Evolutionary conservation across 64 coral and sea anemone species (phyloP), one percentile per base, ranked within the genome.

Genomic region (Pocillopora damicornis): DNA sequence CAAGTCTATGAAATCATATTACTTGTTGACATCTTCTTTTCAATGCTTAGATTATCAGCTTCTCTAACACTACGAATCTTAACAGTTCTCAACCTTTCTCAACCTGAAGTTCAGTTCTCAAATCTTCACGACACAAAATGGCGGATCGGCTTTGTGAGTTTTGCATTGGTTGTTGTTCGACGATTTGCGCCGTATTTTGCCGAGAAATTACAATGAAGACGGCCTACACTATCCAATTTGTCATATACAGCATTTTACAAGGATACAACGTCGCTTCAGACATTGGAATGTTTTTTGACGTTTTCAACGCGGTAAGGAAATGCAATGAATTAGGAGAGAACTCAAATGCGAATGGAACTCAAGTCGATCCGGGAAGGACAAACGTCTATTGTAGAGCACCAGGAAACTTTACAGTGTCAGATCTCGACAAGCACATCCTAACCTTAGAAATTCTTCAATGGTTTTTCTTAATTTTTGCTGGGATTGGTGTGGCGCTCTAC

Each of bases 401-500:
- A 18, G 81, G 81, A 7, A 84, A 71, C 26, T 84, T 72, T 71
- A 84, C 81, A 72, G 1, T 71, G 4, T 72, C 81, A 3, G 81
- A 84, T 57, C 81, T 96, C 15, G 69, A 88, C 14, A 35, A 92
- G 51, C 91, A 96, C 78, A 73, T 93, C 38, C 35, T 73, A 63
- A 88, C 76, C 17, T 38, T 96, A 13, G 67, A 96, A 37, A 77
- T 96, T 20, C 73, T 96, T 3, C 81, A 96, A 64, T 96, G 90
- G 86, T 79, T 88, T 63, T 90, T 96, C 23, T 42, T 96, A 13
- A 25, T 93, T 16, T 79, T 96, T 18, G 60, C 86, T 76, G 77
- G 88, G 1, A 65, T 96, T 37, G 87, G 94, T 30, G 82, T 71
- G 35, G 45, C 64, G 0, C 80, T 96, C 25, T 96, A 92, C 58